A percentile compares a stretch with the other conserved stretches of the same genome.
Conservation (phyloP, 2,797 vertebrate species). For the Yasuhikotakia modesta region DNA sequence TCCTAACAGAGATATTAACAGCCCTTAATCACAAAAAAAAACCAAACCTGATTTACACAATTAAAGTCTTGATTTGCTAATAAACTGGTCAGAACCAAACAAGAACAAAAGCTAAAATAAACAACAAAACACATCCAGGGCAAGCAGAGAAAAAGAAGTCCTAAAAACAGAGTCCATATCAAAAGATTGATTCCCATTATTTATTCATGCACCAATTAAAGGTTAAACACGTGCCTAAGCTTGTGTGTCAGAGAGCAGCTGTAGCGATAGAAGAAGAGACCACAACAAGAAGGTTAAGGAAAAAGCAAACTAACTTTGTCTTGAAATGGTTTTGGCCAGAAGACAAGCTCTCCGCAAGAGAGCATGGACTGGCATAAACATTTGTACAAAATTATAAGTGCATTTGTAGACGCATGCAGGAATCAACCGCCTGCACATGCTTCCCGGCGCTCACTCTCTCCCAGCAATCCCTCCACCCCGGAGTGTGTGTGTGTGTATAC, state of each 20-base stretch:
- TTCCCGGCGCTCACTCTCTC: constrained; percentile 72
- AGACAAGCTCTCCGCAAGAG: constrained; percentile 85
- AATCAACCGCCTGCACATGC: constrained; percentile 86
- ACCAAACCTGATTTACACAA: neutral
- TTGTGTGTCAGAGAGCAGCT: constrained; percentile 76
- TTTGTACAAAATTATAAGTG: constrained; percentile 90
- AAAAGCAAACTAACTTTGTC: constrained; percentile 82
- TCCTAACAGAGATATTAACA: neutral
- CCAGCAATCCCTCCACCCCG: constrained; percentile 80
- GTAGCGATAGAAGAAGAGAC: constrained; percentile 80
- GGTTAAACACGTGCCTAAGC: constrained; percentile 58
- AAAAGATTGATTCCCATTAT: constrained; percentile 57
- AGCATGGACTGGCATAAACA: constrained; percentile 86
- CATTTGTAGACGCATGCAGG: constrained; percentile 85
- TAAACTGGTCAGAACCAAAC: constrained; percentile 28
- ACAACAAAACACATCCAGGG: constrained; percentile 2
- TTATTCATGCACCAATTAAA: constrained; percentile 62
- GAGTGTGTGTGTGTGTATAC: constrained; percentile 57
- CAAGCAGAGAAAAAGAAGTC: constrained; percentile 22
- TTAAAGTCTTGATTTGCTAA: constrained; percentile 40
- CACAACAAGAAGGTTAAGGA: constrained; percentile 83
- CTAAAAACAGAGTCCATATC: constrained; percentile 49
- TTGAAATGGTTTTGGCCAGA: constrained; percentile 84
- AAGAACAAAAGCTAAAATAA: neutral
- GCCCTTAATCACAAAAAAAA: neutral